A percentile compares a stretch with the other conserved stretches of the same genome.
Evolutionary conservation across 2,797 vertebrate species (phyloP).

Genomic region (Typhlichthys eigenmanni): DNA sequence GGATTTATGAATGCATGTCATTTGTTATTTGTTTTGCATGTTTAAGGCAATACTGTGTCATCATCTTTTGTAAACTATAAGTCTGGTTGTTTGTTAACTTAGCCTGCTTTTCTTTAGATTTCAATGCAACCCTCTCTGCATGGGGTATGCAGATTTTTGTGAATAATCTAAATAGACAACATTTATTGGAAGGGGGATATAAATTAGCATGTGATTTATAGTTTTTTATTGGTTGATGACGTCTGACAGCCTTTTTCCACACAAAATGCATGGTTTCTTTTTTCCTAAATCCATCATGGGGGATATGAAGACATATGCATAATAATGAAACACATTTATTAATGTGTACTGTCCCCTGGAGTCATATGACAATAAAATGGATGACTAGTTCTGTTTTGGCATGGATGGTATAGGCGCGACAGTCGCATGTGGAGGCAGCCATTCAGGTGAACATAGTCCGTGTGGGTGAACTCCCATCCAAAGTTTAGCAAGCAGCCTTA

Average conservation of each 20-base stretch:
- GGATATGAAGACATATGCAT: constrained; percentile 81
- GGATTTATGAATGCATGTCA: constrained; percentile 31
- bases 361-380: constrained; percentile 80
- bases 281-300: constrained; percentile 77
- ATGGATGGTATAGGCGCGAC: constrained; percentile 57
- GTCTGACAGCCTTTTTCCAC: constrained; percentile 68
- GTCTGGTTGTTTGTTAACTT: constrained; percentile 56
- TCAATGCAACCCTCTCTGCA: constrained; percentile 32
- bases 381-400: constrained; percentile 69
- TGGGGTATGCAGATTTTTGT: constrained; percentile 70
- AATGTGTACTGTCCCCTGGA: constrained; percentile 80
- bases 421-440: constrained; percentile 71
- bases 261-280: constrained; percentile 75
- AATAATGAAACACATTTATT: constrained; percentile 83
- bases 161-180: constrained; percentile 78
- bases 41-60: constrained; percentile 54
- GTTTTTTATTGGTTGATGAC: constrained; percentile 74
- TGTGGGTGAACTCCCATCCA: constrained; percentile 46
- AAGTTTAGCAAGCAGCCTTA: constrained; percentile 4
- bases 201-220: constrained; percentile 80
- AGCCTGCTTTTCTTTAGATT: constrained; percentile 44
- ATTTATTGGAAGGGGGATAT: constrained; percentile 70
- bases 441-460: constrained; percentile 52
- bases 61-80: constrained; percentile 40
- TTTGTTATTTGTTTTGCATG: constrained; percentile 57